Evolutionary conservation across 2,888 invertebrate genomes (phyloP).

Genomic region (Petrolisthes manimaculis): DNA sequence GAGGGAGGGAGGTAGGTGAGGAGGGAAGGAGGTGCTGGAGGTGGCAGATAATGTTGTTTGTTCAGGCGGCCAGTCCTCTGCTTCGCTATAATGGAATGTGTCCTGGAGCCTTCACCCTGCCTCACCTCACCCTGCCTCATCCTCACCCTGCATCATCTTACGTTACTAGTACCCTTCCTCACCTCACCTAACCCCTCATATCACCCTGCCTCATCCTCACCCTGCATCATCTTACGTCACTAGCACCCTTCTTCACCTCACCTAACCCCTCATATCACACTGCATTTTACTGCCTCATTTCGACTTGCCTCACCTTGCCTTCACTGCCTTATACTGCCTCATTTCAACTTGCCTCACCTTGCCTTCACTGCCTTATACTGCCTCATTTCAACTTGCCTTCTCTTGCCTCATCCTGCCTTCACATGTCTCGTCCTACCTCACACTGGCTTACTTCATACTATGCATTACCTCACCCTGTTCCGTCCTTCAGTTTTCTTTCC

Average conservation of each 20-base stretch:
- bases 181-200: too few species aligned
- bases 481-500: too few species aligned
- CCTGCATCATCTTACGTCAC: background rate
- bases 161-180: too few species aligned
- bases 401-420: background rate
- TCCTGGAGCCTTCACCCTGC: background rate
- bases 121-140: conserved; percentile 2
- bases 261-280: too few species aligned
- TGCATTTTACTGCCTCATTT: background rate
- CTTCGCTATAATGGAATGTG: background rate
- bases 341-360: background rate
- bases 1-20: background rate
- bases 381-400: background rate
- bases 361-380: background rate
- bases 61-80: background rate
- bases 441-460: too few species aligned
- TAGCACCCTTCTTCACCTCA: background rate
- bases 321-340: background rate
- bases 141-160: background rate
- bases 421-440: too few species aligned
- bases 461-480: too few species aligned
- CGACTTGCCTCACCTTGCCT: background rate
- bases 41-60: background rate
- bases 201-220: background rate
- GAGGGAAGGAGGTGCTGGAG: background rate